phyloP scores from a whole-genome alignment of 2,797 vertebrate species.

The Euthynnus affinis region DNA sequence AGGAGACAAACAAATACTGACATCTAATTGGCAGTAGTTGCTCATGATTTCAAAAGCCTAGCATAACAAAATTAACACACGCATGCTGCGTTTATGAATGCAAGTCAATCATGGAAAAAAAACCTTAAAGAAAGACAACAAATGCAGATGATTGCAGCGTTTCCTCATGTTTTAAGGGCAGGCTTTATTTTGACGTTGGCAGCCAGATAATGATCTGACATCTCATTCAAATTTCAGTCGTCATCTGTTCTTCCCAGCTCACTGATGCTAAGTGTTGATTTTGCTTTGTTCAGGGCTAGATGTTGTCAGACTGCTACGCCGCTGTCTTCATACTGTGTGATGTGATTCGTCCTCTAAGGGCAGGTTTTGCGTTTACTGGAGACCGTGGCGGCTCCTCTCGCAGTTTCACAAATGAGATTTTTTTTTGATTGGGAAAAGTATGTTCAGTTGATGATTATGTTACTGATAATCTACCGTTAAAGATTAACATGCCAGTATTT shows the following conservation, averaged over 20 bases:
- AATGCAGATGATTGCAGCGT: neutral
- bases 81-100: neutral
- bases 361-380: neutral
- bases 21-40: neutral
- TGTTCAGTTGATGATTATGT: constrained; percentile 33
- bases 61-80: neutral
- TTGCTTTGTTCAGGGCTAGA: constrained; percentile 12
- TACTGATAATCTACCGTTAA: constrained; percentile 36
- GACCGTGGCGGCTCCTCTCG: constrained; percentile 1
- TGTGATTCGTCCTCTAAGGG: neutral
- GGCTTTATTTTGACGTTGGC: constrained; percentile 18
- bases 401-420: constrained; percentile 22
- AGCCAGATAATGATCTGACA: constrained; percentile 28
- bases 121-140: constrained; percentile 14
- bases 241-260: constrained; percentile 14
- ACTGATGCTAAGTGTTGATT: constrained; percentile 32
- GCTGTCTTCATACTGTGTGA: neutral
- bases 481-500: constrained; percentile 49
- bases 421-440: constrained; percentile 28
- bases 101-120: neutral
- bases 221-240: constrained; percentile 24
- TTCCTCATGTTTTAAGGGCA: constrained; percentile 3
- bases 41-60: neutral
- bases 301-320: constrained; percentile 9
- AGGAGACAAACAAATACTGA: neutral